phyloP scores from a whole-genome alignment of 2,113 vertebrate species.

The Callionymus lyra region DNA sequence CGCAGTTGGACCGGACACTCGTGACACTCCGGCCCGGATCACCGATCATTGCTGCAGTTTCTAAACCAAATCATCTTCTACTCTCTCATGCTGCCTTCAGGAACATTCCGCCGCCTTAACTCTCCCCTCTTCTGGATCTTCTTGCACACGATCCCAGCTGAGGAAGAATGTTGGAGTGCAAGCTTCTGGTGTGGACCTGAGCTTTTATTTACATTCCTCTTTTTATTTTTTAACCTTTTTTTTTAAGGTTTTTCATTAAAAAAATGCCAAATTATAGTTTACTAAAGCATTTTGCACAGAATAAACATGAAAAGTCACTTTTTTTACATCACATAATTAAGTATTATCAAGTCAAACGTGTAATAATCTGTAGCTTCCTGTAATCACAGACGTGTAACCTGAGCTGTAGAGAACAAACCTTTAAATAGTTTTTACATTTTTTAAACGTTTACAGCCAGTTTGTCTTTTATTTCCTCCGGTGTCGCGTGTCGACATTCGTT shows the following conservation, averaged over 20 bases:
- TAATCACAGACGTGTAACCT: slow-evolving; percentile 1
- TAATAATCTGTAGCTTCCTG: slow-evolving; percentile 44
- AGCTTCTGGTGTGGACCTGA: slow-evolving; percentile 17
- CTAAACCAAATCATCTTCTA: not conserved
- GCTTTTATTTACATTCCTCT: slow-evolving; percentile 33
- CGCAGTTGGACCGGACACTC: not conserved
- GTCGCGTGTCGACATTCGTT: not conserved
- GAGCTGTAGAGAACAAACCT: slow-evolving; percentile 46
- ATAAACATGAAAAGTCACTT: slow-evolving; percentile 67
- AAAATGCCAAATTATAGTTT: slow-evolving; percentile 76
- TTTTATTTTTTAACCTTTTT: slow-evolving; percentile 34
- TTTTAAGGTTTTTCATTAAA: slow-evolving; percentile 65
- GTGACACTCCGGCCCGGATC: not conserved
- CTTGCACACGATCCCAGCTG: slow-evolving; percentile 70
- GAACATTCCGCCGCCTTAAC: slow-evolving; percentile 52
- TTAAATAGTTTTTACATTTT: slow-evolving; percentile 48
- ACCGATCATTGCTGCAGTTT: not conserved
- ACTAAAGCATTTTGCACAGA: slow-evolving; percentile 80
- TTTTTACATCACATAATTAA: slow-evolving; percentile 61
- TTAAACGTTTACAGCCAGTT: slow-evolving; percentile 4
- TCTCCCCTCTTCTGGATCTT: slow-evolving; percentile 13
- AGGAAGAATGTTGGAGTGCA: slow-evolving; percentile 44
- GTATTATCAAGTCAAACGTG: slow-evolving; percentile 65
- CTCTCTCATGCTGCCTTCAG: slow-evolving; percentile 28
- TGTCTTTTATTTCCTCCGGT: slow-evolving; percentile 24